Base-by-base conservation (phyloP, 2,797 vertebrate genomes). In the Chelidonichthys spinosus region DNA sequence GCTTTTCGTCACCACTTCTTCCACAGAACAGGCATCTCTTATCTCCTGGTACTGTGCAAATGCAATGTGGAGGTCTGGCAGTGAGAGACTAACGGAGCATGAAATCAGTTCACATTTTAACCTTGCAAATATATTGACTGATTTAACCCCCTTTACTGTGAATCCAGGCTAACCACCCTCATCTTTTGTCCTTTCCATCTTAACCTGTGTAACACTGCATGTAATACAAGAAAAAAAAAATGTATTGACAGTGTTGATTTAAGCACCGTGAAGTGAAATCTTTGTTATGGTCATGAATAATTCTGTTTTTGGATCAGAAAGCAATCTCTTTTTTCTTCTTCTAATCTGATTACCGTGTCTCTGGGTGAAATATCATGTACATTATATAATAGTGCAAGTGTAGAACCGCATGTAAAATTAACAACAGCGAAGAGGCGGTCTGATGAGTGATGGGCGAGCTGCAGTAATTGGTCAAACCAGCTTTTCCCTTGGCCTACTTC, bases 401-500 rank as follows among this genome's bases (percentile, higher is more conserved):
- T 53, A 56, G 59, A 62, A 40, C 75, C 61, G 44, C 49, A 75
- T 81, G 69, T 82, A 33, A 74, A 62, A 78, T 81, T 60, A 75
- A 56, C 25, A 73, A 56, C 25, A 73, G 64, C 70, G 53, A 58
- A 82, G 79, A 79, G 74, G 52, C 32, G 2, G 44, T 52, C 44
- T 63, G 83, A 73, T 84, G 84, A 86, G 82, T 66, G 82, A 82
- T n/a, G 69, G 58, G 66, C 3, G 7, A 68, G 68, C 70, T 4
- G 73, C 82, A 32, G 76, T 82, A 78, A 88, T 85, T 83, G 71
- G 62, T 83, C n/a, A 39, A 0, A 53, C 55, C 47, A 66, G 78
- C 64, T 76, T 83, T 47, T 87, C 76, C 69, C 76, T 49, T 81
- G 84, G 72, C 84, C 83, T 74, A 86, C 61, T 87, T 90, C 55